These are phyloP conservation scores for Oreochromis mossambicus DNA, from an alignment of 2,797 vertebrate species.

Conservation along the genomic window DNA sequence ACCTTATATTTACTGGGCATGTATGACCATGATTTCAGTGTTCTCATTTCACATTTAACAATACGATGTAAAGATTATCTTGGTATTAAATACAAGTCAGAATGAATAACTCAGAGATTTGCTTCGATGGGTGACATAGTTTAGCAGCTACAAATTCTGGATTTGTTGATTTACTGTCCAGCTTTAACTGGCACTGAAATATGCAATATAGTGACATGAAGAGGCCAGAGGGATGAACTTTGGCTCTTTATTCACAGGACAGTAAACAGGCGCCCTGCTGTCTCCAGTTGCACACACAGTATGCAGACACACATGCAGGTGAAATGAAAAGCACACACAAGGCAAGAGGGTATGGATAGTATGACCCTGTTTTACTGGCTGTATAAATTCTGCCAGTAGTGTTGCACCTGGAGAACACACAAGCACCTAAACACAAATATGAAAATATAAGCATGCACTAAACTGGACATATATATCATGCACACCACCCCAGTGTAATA, in stretches of 20 bases:
- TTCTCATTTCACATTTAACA: background rate
- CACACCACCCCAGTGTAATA: background rate
- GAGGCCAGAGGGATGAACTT: conserved; percentile 57
- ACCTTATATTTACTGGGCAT: background rate
- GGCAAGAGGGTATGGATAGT: conserved; percentile 57
- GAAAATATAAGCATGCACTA: background rate
- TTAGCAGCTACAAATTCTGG: conserved; percentile 11
- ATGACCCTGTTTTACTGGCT: conserved; percentile 53
- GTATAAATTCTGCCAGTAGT: conserved; percentile 36
- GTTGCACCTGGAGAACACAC: conserved; percentile 47
- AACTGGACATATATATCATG: background rate
- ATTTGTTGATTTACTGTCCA: conserved; percentile 35
- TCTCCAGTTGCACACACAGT: conserved; percentile 23
- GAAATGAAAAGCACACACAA: conserved; percentile 25
- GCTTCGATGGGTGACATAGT: background rate
- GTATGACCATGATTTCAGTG: background rate
- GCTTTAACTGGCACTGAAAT: conserved; percentile 19
- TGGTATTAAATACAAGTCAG: background rate
- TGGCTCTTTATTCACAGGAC: conserved; percentile 56
- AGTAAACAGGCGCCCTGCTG: conserved; percentile 49
- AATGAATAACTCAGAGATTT: background rate
- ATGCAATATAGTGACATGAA: conserved; percentile 30
- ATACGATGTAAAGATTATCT: background rate
- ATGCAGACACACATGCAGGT: conserved; percentile 32
- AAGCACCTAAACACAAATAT: background rate